Evolutionary conservation across 2,888 invertebrate genomes (phyloP), one percentile per base, ranked within the genome.

Genomic region (Mellilla xanthometata): DNA sequence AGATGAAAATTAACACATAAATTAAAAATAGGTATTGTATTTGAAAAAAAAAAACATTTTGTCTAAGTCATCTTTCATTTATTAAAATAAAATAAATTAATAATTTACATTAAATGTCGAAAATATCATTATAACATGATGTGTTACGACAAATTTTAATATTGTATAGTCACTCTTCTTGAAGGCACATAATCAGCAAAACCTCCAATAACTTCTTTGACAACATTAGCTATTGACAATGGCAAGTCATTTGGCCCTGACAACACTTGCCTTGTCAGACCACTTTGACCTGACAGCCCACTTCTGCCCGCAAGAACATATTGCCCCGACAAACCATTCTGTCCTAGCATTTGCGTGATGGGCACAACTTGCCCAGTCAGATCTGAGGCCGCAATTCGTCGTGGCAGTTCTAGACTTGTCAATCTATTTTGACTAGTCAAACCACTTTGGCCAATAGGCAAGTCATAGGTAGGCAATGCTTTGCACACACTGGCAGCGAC

Each of bases 401-500:
- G 3, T 3, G 15, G 15, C 15, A 19, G 4, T 5, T 19, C 6
- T 19, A 5, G 15, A 6, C 10, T 3, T 3, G 8, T n/a, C 34
- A 19, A 8, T 6, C 13, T 2, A 3, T 7, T 10, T 9, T 31
- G 13, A 8, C 10, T 31, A 10, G 9, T n/a, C 5, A 31, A n/a
- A 5, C 8, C 13, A 6, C 9, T 4, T 23, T 33, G 31, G 6
- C 10, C 42, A 3, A 23, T 15, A 2, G 34, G 39, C 39, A 1
- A 19, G 6, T 19, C 6, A 6, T 19, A 19, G 15, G 3, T 6
- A 6, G 15, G 2, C 15, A 19, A 19, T 5, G 15, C 12, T 15
- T 61, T 60, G 34, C 60, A 65, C 0, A 61, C 55, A 23, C 58
- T 69, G 0, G 67, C 60, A 0, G 75, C 74, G 0, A 56, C 48